phyloP scores from a whole-genome alignment of 1,140 invertebrate species.

The Bilobella aurantiaca region DNA sequence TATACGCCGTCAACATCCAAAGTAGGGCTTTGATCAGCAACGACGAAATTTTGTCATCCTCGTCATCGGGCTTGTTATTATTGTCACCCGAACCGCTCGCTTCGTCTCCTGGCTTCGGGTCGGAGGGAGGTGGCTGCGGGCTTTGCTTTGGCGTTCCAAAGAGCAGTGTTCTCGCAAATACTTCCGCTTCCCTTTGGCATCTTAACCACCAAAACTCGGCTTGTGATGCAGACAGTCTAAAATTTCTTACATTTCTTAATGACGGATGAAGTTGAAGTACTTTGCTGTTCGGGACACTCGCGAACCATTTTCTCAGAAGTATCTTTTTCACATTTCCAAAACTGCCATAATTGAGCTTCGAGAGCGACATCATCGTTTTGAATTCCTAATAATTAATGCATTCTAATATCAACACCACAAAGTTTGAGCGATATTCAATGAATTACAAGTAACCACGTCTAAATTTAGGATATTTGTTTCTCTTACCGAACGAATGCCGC shows the following conservation, averaged over 20 bases:
- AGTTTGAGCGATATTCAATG: no score
- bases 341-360: background rate
- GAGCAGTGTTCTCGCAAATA: background rate
- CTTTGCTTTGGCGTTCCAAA: background rate
- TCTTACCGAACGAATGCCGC: no score
- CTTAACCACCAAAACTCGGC: background rate
- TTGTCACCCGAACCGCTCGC: constrained; percentile 14
- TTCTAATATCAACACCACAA: no score
- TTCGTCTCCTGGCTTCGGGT: constrained; percentile 10
- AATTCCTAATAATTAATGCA: no score
- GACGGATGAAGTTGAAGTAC: background rate
- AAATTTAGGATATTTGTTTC: no score
- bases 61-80: constrained; percentile 37
- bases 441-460: no score
- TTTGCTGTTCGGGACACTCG: background rate
- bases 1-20: constrained; percentile 63
- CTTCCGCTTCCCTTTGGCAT: background rate
- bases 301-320: background rate
- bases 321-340: background rate
- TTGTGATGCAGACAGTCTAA: background rate
- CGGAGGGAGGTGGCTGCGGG: background rate
- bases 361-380: background rate
- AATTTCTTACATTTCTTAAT: background rate
- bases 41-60: constrained; percentile 54
- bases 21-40: constrained; percentile 59